Conservation (phyloP, 2,797 vertebrate species). For the Schizothorax lantsangensis region DNA sequence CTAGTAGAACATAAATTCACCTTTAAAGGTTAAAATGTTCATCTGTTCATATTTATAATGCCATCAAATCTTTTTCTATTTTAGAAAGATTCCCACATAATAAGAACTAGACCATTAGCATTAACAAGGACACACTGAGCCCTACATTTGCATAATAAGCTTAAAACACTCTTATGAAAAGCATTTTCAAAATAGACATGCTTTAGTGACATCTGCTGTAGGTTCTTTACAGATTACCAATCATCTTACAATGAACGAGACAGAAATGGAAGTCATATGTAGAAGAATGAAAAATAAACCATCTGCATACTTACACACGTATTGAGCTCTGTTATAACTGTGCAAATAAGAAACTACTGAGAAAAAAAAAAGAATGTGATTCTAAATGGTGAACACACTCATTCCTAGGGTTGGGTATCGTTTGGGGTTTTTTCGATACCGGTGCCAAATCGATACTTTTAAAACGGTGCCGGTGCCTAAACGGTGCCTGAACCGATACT, state of each 20-base stretch:
- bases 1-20: not conserved
- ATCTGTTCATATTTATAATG: not conserved
- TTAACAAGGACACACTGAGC: not conserved
- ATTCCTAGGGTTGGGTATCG: too few species aligned
- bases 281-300: not conserved
- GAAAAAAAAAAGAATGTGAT: constrained; percentile 9
- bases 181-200: not conserved
- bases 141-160: not conserved
- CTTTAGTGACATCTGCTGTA: not conserved
- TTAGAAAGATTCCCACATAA: not conserved
- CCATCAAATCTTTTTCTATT: not conserved
- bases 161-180: not conserved
- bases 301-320: constrained; percentile 6
- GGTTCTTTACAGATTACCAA: constrained; percentile 1
- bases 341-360: not conserved
- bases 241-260: not conserved
- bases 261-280: constrained; percentile 17
- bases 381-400: constrained; percentile 11
- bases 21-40: not conserved
- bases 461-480: too few species aligned
- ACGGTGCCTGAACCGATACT: too few species aligned
- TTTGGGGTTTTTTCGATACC: too few species aligned
- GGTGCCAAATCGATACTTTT: too few species aligned
- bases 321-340: constrained; percentile 1
- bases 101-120: not conserved